These are phyloP conservation scores for Xiphophorus birchmanni DNA, from an alignment of 2,797 vertebrate genomes.

Conservation along the genomic window DNA sequence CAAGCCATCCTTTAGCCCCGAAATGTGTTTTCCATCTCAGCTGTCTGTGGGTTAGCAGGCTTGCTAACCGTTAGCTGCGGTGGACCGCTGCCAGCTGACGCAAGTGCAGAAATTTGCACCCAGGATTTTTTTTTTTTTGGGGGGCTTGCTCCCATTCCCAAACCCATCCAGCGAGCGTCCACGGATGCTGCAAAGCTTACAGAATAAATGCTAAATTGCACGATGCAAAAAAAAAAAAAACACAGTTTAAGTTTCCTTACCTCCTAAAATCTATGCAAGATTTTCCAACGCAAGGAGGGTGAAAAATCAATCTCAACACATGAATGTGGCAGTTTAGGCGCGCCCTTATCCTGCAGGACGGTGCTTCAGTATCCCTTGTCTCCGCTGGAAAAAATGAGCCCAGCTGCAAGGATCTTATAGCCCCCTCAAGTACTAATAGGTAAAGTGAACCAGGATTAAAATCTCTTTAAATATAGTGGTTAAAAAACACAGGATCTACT, in stretches of 20 bases:
- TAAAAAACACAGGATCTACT: constrained; percentile 51
- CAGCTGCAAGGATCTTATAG: constrained; percentile 35
- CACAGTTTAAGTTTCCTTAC: constrained; percentile 61
- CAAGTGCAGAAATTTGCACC: constrained; percentile 80
- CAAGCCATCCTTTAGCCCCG: no score
- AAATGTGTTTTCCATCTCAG: constrained; percentile 10
- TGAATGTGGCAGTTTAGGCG: constrained; percentile 78
- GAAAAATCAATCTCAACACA: constrained; percentile 78
- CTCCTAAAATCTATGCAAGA: constrained; percentile 75
- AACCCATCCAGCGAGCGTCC: constrained; percentile 47
- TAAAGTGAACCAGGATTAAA: constrained; percentile 59
- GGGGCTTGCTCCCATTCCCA: constrained; percentile 63
- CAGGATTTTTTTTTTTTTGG: constrained; percentile 28
- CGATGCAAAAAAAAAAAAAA: constrained; percentile 20
- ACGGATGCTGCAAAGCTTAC: constrained; percentile 56
- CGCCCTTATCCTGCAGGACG: constrained; percentile 79
- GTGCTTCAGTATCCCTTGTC: constrained; percentile 67
- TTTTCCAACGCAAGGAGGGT: constrained; percentile 63
- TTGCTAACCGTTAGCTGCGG: constrained; percentile 64
- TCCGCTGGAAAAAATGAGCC: constrained; percentile 42
- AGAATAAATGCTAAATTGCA: constrained; percentile 38
- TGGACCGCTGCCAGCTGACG: constrained; percentile 76
- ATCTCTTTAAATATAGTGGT: constrained; percentile 35
- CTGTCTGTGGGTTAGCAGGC: constrained; percentile 17
- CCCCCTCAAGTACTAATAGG: constrained; percentile 52